Evolutionary conservation across 2,888 invertebrate genomes (phyloP).

Genomic region (Aethes cnicana): DNA sequence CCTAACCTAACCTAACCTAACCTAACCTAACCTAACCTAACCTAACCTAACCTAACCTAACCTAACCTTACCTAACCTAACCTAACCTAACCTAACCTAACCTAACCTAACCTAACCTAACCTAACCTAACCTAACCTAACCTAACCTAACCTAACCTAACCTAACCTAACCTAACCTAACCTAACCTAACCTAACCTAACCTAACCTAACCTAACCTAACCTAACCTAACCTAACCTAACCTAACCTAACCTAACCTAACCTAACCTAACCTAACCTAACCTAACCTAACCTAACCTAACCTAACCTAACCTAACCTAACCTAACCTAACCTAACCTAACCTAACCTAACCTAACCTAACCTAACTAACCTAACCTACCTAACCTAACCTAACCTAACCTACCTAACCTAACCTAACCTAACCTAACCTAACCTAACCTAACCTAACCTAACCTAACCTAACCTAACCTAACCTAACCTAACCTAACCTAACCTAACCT

Average conservation of each 20-base stretch:
- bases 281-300: slow-evolving; percentile 18
- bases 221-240: slow-evolving; percentile 12
- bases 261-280: slow-evolving; percentile 12
- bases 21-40: slow-evolving; percentile 8
- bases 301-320: slow-evolving; percentile 15
- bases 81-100: slow-evolving; percentile 8
- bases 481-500: slow-evolving; percentile 25
- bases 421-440: slow-evolving; percentile 22
- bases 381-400: slow-evolving; percentile 21
- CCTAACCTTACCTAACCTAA: slow-evolving; percentile 7
- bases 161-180: slow-evolving; percentile 12
- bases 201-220: slow-evolving; percentile 12
- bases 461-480: slow-evolving; percentile 25
- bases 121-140: slow-evolving; percentile 12
- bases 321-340: slow-evolving; percentile 14
- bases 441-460: slow-evolving; percentile 24
- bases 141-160: slow-evolving; percentile 12
- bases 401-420: slow-evolving; percentile 15
- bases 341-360: slow-evolving; percentile 13
- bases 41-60: slow-evolving; percentile 8
- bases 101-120: slow-evolving; percentile 8
- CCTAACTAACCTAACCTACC: slow-evolving; percentile 20
- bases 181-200: slow-evolving; percentile 12
- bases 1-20: slow-evolving; percentile 8
- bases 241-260: slow-evolving; percentile 12